Evolutionary conservation across 2,797 vertebrate genomes (phyloP), one percentile per base, ranked within the genome.

Genomic region (Premnoplex brunnescens): DNA sequence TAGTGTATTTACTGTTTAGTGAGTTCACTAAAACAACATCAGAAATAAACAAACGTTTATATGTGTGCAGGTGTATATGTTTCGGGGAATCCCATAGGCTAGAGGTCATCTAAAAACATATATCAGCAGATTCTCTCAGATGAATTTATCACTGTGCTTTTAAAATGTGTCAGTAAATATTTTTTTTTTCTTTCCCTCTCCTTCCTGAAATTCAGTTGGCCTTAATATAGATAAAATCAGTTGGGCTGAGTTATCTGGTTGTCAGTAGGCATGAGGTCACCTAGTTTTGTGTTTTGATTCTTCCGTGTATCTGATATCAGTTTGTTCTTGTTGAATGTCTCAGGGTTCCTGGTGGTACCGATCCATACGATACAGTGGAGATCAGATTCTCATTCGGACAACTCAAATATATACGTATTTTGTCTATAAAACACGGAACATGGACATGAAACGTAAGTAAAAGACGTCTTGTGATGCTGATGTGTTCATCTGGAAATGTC

Each of bases 321-420:
- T 77, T 72, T 92, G 66, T 93, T 91, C 73, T 62, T 87, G 30
- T 86, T 87, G 49, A 86, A 76, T 89, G 3, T 92, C 88, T 76
- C 96, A 99, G 99, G 99, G 99, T n/a, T 99, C 99, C 10, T 99
- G 99, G 99, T 99, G 99, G 99, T 99, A 99, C 97, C 99, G 99
- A 82, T 99, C 99, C 20, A 99, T 99, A 96, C 98, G 99, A 71
- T 99, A 99, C 87, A 99, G 99, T 13, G 99, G 99, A 60, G 99
- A 99, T 95, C 99, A 99, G 97, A 99, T 99, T 97, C 99, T 99
- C 96, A 99, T 99, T 91, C 99, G 99, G 91, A 99, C 99, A 36
- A 99, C 99, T 12, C 99, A 99, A 94, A 99, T 99, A 95, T 99
- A 99, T 96, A 99, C 99, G 9, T 99, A 99, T 95, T 99, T 99